These are phyloP conservation scores for Oncorhynchus keta DNA, from an alignment of 2,113 vertebrate species.

Conservation along the genomic window DNA sequence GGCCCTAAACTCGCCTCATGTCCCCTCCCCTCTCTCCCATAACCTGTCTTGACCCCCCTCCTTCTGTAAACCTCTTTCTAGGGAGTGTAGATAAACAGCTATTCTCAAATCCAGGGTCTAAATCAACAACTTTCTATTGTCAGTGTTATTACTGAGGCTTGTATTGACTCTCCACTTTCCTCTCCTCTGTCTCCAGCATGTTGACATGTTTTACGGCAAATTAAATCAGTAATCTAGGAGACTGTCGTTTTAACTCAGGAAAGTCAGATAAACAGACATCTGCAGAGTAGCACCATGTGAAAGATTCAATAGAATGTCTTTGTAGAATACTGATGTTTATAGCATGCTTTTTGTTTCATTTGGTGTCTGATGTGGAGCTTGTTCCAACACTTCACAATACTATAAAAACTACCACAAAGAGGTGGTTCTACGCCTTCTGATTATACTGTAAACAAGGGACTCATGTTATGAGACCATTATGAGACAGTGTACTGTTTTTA, in stretches of 20 bases:
- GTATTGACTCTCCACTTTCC: not conserved
- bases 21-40: not conserved
- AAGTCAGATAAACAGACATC: not conserved
- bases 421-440: too few relatives aligned
- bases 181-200: constrained; percentile 18
- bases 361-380: not conserved
- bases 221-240: constrained; percentile 14
- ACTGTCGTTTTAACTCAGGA: constrained; percentile 1
- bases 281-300: not conserved
- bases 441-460: too few relatives aligned
- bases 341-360: too few relatives aligned
- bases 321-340: not conserved
- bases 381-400: not conserved
- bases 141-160: not conserved
- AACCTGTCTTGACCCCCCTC: not conserved
- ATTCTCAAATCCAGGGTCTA: not conserved
- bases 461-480: too few relatives aligned
- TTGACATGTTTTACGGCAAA: constrained; percentile 37
- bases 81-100: not conserved
- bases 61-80: not conserved
- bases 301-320: not conserved
- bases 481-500: too few relatives aligned
- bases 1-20: not conserved
- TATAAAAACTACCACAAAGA: not conserved
- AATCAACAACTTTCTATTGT: constrained; percentile 3